phyloP scores from a whole-genome alignment of 2,113 vertebrate genomes.

The Sula dactylatra region DNA sequence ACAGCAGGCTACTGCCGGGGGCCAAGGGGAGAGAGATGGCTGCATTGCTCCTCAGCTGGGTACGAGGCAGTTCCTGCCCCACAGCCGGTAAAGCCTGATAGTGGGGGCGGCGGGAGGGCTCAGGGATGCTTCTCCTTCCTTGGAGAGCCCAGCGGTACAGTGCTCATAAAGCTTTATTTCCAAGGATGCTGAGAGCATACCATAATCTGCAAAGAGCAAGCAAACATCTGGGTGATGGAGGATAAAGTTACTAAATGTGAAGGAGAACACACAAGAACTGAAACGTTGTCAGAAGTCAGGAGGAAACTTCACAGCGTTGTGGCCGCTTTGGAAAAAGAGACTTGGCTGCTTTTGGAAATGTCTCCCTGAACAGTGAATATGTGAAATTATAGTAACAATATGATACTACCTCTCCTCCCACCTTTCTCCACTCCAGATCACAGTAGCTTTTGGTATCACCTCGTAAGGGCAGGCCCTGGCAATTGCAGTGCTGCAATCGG shows the following conservation, averaged over 20 bases:
- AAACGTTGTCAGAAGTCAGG: neutral
- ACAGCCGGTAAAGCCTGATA: accelerated
- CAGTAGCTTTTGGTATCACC: neutral
- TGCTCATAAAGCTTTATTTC: neutral
- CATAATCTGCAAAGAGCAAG: neutral
- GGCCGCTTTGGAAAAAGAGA: neutral
- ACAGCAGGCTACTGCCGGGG: neutral
- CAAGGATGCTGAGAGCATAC: neutral
- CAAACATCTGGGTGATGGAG: neutral
- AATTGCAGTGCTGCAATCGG: neutral
- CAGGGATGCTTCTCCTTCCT: neutral
- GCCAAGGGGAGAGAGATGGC: accelerated
- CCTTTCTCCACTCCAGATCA: neutral
- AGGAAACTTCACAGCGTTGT: neutral
- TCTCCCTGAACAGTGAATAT: neutral
- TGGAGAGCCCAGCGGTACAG: neutral
- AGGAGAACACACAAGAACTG: neutral
- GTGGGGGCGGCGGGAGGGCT: neutral
- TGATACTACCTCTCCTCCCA: neutral
- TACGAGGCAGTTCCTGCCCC: accelerated
- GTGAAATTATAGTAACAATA: neutral
- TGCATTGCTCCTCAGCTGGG: neutral
- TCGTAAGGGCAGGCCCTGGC: neutral
- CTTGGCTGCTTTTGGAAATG: neutral
- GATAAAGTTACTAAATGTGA: neutral